Conservation (phyloP, 1,140 invertebrate species). For the Cherax quadricarinatus region DNA sequence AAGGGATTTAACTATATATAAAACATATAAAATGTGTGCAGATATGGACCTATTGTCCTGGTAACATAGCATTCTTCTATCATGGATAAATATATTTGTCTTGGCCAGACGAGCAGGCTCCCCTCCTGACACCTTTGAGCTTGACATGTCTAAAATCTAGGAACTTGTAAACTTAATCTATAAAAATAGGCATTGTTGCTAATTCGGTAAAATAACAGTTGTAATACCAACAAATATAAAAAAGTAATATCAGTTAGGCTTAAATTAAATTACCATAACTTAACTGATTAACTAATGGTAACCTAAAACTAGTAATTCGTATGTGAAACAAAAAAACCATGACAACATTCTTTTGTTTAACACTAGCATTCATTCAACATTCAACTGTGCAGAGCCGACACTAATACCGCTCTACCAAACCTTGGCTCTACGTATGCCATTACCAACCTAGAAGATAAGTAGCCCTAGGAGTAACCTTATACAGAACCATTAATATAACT, state of each 20-base stretch:
- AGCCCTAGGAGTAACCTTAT: slow-evolving; percentile 69
- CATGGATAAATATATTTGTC: neutral
- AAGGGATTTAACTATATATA: slow-evolving; percentile 35
- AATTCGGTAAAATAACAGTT: slow-evolving; percentile 70
- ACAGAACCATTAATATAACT: slow-evolving; percentile 71
- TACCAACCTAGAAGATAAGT: slow-evolving; percentile 69
- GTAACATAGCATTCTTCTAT: neutral
- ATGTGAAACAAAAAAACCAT: slow-evolving; percentile 38
- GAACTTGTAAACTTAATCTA: slow-evolving; percentile 70
- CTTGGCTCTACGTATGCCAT: slow-evolving; percentile 65
- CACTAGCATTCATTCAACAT: slow-evolving; percentile 60
- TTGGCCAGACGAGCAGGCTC: slow-evolving; percentile 1
- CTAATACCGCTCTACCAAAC: slow-evolving; percentile 55
- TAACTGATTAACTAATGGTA: slow-evolving; percentile 51
- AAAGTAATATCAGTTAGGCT: slow-evolving; percentile 58
- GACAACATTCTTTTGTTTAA: slow-evolving; percentile 51
- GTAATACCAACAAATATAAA: slow-evolving; percentile 69
- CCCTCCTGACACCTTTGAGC: slow-evolving; percentile 34
- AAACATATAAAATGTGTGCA: slow-evolving; percentile 10
- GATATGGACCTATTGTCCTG: neutral
- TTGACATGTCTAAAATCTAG: slow-evolving; percentile 66
- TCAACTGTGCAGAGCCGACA: slow-evolving; percentile 64
- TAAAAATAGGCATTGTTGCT: slow-evolving; percentile 63
- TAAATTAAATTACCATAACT: slow-evolving; percentile 64
- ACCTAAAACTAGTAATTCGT: slow-evolving; percentile 68